Percentiles rank a stretch among this genome's conserved stretches.
Evolutionary conservation across 2,113 vertebrate species (phyloP).

Genomic region (Casuarius casuarius): DNA sequence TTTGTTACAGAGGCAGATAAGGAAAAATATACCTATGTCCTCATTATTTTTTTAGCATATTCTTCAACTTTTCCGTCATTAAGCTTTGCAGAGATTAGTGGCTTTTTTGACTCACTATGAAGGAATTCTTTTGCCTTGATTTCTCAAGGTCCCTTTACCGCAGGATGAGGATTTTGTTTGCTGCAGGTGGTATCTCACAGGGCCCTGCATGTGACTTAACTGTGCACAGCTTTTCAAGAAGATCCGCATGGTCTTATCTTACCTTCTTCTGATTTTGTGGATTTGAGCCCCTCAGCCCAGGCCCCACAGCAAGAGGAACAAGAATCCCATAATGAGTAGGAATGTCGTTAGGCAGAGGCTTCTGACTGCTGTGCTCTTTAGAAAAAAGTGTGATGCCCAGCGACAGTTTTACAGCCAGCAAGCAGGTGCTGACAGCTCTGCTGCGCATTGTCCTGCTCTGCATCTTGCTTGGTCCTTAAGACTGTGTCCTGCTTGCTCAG

Average conservation of each 20-base stretch:
- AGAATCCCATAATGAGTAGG: neutral
- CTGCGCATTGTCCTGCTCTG: neutral
- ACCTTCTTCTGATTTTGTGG: neutral
- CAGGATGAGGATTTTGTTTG: neutral
- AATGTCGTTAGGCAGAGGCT: neutral
- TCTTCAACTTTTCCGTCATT: neutral
- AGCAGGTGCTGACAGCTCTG: neutral
- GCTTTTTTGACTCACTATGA: rapidly evolving
- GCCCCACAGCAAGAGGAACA: neutral
- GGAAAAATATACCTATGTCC: neutral
- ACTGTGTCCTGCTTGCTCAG: neutral
- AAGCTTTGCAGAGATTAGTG: neutral
- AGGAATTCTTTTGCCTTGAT: neutral
- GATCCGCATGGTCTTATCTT: neutral
- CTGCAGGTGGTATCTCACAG: neutral
- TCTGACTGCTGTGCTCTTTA: neutral
- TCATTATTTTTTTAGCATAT: neutral
- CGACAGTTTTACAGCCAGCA: neutral
- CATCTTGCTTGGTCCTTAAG: neutral
- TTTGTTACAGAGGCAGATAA: neutral
- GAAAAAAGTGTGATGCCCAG: neutral
- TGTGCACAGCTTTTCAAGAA: neutral
- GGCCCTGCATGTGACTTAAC: neutral
- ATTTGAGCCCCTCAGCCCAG: neutral
- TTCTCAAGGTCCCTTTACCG: neutral